A percentile compares a stretch with the other conserved stretches of the same genome.
Conservation (phyloP, 2,113 vertebrate genomes). For the Myxocyprinus asiaticus region DNA sequence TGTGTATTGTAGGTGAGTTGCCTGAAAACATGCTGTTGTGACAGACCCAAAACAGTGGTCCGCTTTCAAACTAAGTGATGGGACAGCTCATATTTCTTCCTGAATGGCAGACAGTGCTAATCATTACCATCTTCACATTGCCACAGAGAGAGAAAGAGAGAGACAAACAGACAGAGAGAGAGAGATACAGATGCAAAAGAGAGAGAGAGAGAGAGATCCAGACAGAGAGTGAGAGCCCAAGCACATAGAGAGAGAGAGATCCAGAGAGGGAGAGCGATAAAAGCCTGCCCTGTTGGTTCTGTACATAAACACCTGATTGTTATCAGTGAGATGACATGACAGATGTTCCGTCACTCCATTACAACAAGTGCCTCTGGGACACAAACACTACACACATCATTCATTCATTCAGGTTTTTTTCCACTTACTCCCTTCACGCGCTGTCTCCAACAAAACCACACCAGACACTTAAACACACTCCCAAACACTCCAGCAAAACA, state of each 20-base stretch:
- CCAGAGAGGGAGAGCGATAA: not conserved
- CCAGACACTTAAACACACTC: not conserved
- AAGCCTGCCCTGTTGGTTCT: slow-evolving; percentile 59
- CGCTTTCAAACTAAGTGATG: not conserved
- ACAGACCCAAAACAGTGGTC: not conserved
- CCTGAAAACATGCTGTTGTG: not conserved
- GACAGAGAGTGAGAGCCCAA: too few species aligned
- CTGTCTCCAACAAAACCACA: slow-evolving; percentile 6
- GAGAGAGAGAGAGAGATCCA: too few species aligned
- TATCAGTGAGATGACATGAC: slow-evolving; percentile 58
- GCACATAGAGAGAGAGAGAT: slow-evolving; percentile 48
- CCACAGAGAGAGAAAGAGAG: too few species aligned
- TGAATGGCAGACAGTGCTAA: too few species aligned
- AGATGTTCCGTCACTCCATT: slow-evolving; percentile 57
- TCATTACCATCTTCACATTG: too few species aligned
- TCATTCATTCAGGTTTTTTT: not conserved
- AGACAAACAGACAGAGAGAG: too few species aligned
- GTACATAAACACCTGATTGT: slow-evolving; percentile 68
- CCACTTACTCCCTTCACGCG: not conserved
- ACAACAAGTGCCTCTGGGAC: slow-evolving; percentile 59
- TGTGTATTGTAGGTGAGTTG: not conserved
- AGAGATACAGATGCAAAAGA: too few species aligned
- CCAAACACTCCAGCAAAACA: not conserved
- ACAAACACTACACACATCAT: slow-evolving; percentile 50
- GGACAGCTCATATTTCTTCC: not conserved